Conservation (phyloP, 2,113 vertebrate genomes). For the Guaruba guarouba region DNA sequence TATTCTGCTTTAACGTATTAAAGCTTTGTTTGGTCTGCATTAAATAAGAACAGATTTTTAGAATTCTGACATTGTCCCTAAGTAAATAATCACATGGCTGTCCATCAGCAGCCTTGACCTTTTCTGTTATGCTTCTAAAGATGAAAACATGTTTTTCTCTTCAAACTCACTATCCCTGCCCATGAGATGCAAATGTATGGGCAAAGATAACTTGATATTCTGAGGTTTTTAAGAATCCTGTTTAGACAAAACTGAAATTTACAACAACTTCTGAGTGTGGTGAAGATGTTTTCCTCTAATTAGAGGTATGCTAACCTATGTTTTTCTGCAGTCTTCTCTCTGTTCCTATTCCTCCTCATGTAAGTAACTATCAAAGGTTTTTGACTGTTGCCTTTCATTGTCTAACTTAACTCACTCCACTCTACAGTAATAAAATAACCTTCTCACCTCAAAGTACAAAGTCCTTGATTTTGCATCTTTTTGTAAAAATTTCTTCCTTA, state of each 20-base stretch:
- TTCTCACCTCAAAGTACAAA: not conserved
- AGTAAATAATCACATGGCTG: not conserved
- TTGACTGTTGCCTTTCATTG: not conserved
- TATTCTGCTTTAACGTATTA: not conserved
- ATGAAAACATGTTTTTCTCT: not conserved
- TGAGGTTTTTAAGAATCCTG: not conserved
- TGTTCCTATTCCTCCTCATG: not conserved
- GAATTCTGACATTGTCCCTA: not conserved
- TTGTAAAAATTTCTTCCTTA: not conserved
- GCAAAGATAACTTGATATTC: not conserved
- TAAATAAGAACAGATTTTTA: not conserved
- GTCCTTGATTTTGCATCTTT: not conserved
- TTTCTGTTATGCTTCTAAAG: not conserved
- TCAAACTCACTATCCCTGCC: not conserved
- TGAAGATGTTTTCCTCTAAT: not conserved
- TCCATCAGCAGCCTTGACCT: not conserved
- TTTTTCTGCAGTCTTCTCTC: not conserved
- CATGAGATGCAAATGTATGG: not conserved
- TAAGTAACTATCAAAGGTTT: not conserved
- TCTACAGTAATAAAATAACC: not conserved
- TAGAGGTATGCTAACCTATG: not conserved
- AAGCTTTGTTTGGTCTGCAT: not conserved
- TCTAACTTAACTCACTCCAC: not conserved
- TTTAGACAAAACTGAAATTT: not conserved
- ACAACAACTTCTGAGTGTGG: not conserved